phyloP scores from a whole-genome alignment of 2,797 vertebrate species.

The Hozukius guyotensis region DNA sequence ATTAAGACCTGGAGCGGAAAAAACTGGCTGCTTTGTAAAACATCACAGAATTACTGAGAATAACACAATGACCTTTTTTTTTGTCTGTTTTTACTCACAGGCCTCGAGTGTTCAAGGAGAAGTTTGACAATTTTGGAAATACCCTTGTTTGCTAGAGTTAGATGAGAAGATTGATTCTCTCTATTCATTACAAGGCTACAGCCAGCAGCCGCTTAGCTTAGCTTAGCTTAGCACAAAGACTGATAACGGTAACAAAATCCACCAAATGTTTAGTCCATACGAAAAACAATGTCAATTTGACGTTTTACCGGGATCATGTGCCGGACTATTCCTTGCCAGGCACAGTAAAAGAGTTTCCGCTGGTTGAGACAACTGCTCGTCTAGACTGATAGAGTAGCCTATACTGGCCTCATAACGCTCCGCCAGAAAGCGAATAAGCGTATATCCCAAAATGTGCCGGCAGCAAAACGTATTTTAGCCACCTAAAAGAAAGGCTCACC shows the following conservation, averaged over 20 bases:
- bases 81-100: not conserved
- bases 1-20: conserved; percentile 44
- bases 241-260: not conserved
- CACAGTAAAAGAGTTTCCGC: too few species aligned
- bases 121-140: not conserved
- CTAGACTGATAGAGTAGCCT: too few species aligned
- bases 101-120: not conserved
- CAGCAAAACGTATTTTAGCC: too few species aligned
- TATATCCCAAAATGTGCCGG: too few species aligned
- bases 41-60: not conserved
- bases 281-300: too few species aligned
- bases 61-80: not conserved
- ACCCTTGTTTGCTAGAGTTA: not conserved
- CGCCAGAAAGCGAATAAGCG: too few species aligned
- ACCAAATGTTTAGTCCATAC: not conserved
- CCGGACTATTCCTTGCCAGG: too few species aligned
- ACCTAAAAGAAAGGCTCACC: too few species aligned
- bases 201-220: not conserved
- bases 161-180: not conserved
- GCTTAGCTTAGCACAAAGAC: not conserved
- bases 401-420: too few species aligned
- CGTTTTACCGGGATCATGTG: too few species aligned
- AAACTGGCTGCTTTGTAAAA: conserved; percentile 28
- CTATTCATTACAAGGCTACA: not conserved
- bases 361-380: too few species aligned